Percentiles rank a stretch among this genome's conserved stretches.
phyloP scores from a whole-genome alignment of 1,140 invertebrate genomes.

The Heliconius eleuchia region DNA sequence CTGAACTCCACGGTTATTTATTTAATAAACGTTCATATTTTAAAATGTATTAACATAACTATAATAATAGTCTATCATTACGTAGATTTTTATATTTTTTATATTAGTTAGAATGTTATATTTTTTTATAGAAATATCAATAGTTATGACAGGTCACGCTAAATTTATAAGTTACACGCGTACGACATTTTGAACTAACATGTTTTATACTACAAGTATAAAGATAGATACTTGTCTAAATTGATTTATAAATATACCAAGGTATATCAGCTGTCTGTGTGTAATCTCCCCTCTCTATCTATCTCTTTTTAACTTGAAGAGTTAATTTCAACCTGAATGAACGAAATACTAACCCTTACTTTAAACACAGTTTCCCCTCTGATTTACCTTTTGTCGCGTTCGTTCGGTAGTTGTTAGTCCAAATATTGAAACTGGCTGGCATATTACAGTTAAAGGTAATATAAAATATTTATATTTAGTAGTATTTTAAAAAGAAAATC shows the following conservation, averaged over 20 bases:
- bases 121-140: no score
- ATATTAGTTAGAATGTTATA: no score
- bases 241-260: background rate
- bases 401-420: background rate
- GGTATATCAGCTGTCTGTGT: background rate
- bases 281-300: slow-evolving; percentile 2
- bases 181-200: no score
- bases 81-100: no score
- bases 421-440: background rate
- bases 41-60: no score
- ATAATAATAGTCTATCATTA: no score
- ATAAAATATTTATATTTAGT: background rate
- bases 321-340: slow-evolving; percentile 9
- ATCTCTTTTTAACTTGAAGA: slow-evolving; percentile 22
- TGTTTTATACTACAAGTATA: no score
- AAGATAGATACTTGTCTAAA: background rate
- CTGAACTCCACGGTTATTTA: no score
- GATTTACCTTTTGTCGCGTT: slow-evolving; percentile 19
- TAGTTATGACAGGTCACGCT: no score
- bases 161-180: no score
- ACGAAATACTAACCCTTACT: slow-evolving; percentile 27
- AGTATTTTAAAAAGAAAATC: no score
- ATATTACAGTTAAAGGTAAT: background rate
- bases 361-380: slow-evolving; percentile 21
- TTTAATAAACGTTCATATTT: no score